These are phyloP conservation scores for Percopsis omiscomaycus DNA, from an alignment of 2,797 vertebrate species.

Conservation along the genomic window DNA sequence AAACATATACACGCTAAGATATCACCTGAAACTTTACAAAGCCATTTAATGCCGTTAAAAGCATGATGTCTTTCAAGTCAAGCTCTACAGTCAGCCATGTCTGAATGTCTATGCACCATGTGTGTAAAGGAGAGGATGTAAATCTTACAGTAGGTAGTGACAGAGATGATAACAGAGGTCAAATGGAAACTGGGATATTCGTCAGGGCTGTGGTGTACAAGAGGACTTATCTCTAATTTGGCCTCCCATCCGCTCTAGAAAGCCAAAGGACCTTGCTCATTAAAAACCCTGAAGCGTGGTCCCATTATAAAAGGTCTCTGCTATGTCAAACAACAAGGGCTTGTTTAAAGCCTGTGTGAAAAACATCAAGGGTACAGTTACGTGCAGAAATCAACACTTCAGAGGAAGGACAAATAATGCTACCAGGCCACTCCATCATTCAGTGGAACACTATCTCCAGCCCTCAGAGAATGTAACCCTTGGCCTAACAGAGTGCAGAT, in stretches of 20 bases:
- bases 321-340: neutral
- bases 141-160: conserved; percentile 13
- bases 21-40: conserved; percentile 2
- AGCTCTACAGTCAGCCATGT: too few species aligned
- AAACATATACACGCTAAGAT: conserved; percentile 24
- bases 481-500: conserved; percentile 65
- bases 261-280: conserved; percentile 12
- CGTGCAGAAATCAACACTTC: conserved; percentile 6
- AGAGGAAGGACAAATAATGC: conserved; percentile 59
- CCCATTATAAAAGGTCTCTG: conserved; percentile 15
- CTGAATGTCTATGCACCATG: neutral
- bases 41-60: conserved; percentile 9
- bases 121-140: conserved; percentile 7
- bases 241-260: conserved; percentile 11
- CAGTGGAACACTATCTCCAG: conserved; percentile 41
- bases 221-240: conserved; percentile 32
- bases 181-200: conserved; percentile 19
- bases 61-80: too few species aligned
- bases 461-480: conserved; percentile 62
- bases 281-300: conserved; percentile 23
- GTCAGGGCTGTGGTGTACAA: conserved; percentile 20
- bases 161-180: conserved; percentile 7
- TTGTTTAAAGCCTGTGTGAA: too few species aligned
- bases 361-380: neutral
- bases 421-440: conserved; percentile 59